Percentiles rank a stretch among this genome's conserved stretches.
Evolutionary conservation across 2,888 invertebrate species (phyloP).

Genomic region (Megamerina dolium): DNA sequence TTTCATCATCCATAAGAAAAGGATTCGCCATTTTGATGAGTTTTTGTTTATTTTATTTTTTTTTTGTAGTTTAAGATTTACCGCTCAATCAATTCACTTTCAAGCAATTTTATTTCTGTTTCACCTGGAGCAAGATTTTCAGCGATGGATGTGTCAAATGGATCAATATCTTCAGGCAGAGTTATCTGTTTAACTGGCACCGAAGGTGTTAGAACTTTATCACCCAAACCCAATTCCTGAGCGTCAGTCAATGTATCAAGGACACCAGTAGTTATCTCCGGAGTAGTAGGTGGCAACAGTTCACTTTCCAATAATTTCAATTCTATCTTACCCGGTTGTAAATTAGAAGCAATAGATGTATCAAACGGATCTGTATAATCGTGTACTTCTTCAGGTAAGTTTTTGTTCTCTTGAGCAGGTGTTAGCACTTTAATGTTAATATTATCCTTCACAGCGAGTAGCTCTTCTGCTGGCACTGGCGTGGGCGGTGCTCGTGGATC

Average conservation of each 20-base stretch:
- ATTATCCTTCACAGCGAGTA: constrained; percentile 53
- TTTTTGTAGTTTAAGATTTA: constrained; percentile 22
- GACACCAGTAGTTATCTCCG: constrained; percentile 38
- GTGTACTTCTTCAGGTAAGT: constrained; percentile 34
- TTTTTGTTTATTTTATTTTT: constrained; percentile 7
- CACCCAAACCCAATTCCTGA: constrained; percentile 53
- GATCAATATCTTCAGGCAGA: constrained; percentile 58
- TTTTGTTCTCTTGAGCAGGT: constrained; percentile 53
- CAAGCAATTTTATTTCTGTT: constrained; percentile 71
- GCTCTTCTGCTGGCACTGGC: constrained; percentile 42
- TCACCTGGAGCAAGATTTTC: constrained; percentile 68
- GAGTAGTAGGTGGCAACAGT: constrained; percentile 52
- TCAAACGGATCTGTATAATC: constrained; percentile 77
- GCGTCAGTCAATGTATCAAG: constrained; percentile 49
- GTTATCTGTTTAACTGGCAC: constrained; percentile 47
- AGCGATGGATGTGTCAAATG: constrained; percentile 84
- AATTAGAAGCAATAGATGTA: constrained; percentile 69
- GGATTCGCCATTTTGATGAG: constrained; percentile 68
- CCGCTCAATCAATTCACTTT: constrained; percentile 64
- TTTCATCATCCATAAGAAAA: constrained; percentile 69
- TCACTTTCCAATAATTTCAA: constrained; percentile 73
- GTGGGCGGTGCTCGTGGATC: constrained; percentile 52
- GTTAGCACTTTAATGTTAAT: constrained; percentile 68
- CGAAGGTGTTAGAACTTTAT: constrained; percentile 65
- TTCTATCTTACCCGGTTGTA: constrained; percentile 72